These are phyloP conservation scores for Semicossyphus pulcher DNA, from an alignment of 2,113 vertebrate species.

Conservation along the genomic window DNA sequence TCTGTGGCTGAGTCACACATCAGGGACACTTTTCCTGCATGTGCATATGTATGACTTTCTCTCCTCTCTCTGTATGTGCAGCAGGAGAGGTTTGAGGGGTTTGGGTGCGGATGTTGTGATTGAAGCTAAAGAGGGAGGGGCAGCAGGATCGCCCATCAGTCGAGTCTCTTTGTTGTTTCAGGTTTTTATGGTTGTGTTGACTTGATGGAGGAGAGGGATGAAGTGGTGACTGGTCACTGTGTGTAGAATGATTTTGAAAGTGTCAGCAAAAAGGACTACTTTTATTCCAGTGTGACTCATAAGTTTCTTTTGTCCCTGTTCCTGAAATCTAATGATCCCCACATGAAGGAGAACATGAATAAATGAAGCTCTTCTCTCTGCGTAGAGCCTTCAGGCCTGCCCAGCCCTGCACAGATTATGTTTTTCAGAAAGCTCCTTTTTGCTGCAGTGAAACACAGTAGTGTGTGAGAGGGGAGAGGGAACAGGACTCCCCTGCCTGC, in stretches of 20 bases:
- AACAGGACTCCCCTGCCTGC: slow-evolving; percentile 60
- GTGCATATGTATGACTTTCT: background rate
- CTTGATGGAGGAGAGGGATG: slow-evolving; percentile 18
- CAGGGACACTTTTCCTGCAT: slow-evolving; percentile 21
- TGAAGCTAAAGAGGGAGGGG: slow-evolving; percentile 34
- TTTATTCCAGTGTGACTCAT: too few species aligned
- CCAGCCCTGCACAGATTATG: slow-evolving; percentile 29
- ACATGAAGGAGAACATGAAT: background rate
- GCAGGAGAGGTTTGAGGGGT: background rate
- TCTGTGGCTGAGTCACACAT: slow-evolving; percentile 33
- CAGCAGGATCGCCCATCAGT: background rate
- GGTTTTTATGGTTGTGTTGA: slow-evolving; percentile 47
- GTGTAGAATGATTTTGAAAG: background rate
- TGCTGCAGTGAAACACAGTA: slow-evolving; percentile 76
- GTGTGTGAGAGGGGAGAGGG: slow-evolving; percentile 44
- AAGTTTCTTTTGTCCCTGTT: background rate
- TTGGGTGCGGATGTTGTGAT: slow-evolving; percentile 52
- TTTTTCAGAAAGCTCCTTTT: slow-evolving; percentile 63
- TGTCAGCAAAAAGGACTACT: too few species aligned
- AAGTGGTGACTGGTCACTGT: background rate
- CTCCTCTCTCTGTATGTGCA: slow-evolving; percentile 18
- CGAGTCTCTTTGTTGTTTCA: slow-evolving; percentile 54
- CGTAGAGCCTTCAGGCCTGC: background rate
- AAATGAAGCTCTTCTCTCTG: slow-evolving; percentile 11
- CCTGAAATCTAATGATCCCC: background rate